Evolutionary conservation across 2,113 vertebrate species (phyloP).

Genomic region (Myotis brandtii): DNA sequence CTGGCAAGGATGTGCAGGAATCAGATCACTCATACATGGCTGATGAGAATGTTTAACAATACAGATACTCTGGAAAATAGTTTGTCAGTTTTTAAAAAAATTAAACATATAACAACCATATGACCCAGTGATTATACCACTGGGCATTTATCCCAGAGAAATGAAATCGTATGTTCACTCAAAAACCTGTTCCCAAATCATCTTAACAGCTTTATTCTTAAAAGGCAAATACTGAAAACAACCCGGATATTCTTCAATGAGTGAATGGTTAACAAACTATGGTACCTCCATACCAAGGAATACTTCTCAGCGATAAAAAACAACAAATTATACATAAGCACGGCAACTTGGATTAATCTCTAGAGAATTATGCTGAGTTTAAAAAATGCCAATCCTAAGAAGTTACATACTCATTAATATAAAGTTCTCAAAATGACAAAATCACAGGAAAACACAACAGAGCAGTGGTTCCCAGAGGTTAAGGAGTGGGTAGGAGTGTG

Average conservation of each 20-base stretch:
- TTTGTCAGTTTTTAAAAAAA: neutral
- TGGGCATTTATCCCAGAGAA: neutral
- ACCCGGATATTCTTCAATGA: neutral
- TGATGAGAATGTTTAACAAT: neutral
- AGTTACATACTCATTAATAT: neutral
- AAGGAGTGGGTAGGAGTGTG: too few relatives aligned
- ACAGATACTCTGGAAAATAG: neutral
- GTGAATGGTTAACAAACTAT: neutral
- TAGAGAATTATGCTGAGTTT: neutral
- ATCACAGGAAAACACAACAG: neutral
- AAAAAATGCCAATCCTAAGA: neutral
- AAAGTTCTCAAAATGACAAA: neutral
- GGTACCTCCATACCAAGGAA: neutral
- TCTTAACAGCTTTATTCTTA: neutral
- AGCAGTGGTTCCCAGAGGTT: neutral
- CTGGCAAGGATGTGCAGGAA: neutral
- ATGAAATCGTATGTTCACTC: neutral
- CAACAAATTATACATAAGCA: neutral
- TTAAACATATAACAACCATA: neutral
- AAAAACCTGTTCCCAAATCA: neutral
- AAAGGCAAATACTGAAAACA: neutral
- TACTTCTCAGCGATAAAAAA: neutral
- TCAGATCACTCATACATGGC: neutral
- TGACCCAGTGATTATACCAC: neutral
- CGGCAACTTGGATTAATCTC: neutral